These are phyloP conservation scores for Nesospiza acunhae DNA, from an alignment of 2,113 vertebrate species.

Conservation along the genomic window DNA sequence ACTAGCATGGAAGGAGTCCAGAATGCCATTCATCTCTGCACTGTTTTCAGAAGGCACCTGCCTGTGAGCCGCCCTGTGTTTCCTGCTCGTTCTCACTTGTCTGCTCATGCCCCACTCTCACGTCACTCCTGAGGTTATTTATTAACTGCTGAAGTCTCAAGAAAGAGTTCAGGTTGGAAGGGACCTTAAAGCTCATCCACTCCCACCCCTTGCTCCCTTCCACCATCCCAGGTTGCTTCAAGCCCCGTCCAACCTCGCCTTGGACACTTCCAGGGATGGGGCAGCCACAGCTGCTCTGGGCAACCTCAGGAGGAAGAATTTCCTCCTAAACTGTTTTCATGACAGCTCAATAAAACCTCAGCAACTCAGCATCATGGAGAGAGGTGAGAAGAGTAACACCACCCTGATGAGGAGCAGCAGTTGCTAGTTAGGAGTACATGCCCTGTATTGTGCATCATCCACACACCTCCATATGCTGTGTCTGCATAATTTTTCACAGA, in stretches of 20 bases:
- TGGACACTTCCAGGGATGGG: not conserved
- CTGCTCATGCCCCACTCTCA: not conserved
- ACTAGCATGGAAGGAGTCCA: constrained; percentile 30
- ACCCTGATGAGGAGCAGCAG: not conserved
- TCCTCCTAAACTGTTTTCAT: not conserved
- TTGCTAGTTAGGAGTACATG: not conserved
- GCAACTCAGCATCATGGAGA: not conserved
- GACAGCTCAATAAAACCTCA: not conserved
- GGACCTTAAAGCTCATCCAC: not conserved
- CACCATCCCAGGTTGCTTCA: not conserved
- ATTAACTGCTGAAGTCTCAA: not conserved
- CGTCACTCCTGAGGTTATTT: not conserved
- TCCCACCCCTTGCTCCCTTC: not conserved
- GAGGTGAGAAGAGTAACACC: not conserved
- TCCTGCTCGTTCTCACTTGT: not conserved
- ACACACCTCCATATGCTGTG: not conserved
- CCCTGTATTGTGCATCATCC: not conserved
- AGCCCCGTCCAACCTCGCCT: rapidly evolving
- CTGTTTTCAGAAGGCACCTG: constrained; percentile 48
- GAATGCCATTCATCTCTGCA: constrained; percentile 11
- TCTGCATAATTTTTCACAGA: not conserved
- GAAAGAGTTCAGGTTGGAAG: not conserved
- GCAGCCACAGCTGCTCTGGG: not conserved
- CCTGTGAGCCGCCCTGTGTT: not conserved
- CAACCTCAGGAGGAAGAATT: not conserved